Conservation (phyloP, 1,140 invertebrate species). For the Drosophila cardini region DNA sequence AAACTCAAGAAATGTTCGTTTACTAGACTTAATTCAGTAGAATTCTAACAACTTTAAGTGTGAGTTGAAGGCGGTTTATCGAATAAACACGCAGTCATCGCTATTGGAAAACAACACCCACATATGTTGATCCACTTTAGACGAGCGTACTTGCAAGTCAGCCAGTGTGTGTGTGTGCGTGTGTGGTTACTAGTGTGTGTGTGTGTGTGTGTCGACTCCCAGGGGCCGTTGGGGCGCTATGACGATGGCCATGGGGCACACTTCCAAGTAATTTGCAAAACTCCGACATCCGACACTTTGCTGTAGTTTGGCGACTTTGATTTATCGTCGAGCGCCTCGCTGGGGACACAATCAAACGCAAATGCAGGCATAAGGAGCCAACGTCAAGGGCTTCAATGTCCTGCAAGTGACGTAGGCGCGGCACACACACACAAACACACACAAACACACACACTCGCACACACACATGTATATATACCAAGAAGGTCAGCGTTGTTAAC, state of each 20-base stretch:
- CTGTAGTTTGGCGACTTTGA: slow-evolving; percentile 79
- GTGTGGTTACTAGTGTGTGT: slow-evolving; percentile 10
- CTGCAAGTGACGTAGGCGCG: slow-evolving; percentile 49
- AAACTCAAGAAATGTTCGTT: too few species aligned
- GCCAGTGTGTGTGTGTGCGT: slow-evolving; percentile 6
- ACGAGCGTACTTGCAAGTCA: slow-evolving; percentile 24
- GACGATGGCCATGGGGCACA: slow-evolving; percentile 60
- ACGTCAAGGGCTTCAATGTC: slow-evolving; percentile 50
- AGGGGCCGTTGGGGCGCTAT: slow-evolving; percentile 48
- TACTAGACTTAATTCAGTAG: background rate
- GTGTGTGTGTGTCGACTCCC: slow-evolving; percentile 47
- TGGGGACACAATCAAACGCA: slow-evolving; percentile 57
- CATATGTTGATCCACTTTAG: slow-evolving; percentile 70
- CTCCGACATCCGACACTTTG: slow-evolving; percentile 74
- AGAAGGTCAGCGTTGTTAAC: slow-evolving; percentile 47
- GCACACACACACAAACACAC: slow-evolving; percentile 25
- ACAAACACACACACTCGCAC: background rate
- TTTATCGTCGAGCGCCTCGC: slow-evolving; percentile 62
- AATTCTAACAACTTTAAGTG: background rate
- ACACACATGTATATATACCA: background rate
- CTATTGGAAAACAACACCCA: slow-evolving; percentile 49
- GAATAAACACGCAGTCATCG: slow-evolving; percentile 12
- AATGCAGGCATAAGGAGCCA: slow-evolving; percentile 55
- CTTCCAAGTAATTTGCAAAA: slow-evolving; percentile 81
- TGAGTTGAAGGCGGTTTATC: background rate